Evolutionary conservation across 2,888 invertebrate genomes (phyloP), one percentile per base, ranked within the genome.

Genomic region (Sericinus montela): DNA sequence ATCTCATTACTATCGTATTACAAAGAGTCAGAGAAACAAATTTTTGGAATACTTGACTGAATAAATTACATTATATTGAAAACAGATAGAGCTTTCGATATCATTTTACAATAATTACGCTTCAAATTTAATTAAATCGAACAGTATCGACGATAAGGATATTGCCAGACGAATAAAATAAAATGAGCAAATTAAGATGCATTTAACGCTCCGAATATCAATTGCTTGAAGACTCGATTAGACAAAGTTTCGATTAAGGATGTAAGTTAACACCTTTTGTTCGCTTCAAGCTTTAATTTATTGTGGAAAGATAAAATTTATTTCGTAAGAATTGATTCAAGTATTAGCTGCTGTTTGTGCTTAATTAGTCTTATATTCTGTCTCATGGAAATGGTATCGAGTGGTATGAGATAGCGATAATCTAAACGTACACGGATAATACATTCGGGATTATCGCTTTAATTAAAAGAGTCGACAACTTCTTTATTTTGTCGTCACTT

Each of bases 191-290:
- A 44, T 49, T 44, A 45, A 19, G 38, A 44, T 40, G 30, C 49
- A 36, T 50, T 49, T 40, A 37, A 39, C 44, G 28, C 39, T n/a
- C 25, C 32, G 16, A 35, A 35, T 29, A 30, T 8, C 37, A 29
- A 45, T 39, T 30, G 36, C n/a, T 10, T 45, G 30, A 23, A 19
- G 19, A 42, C 13, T 39, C 44, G 45, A 45, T 50, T 45, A 50
- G 49, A 50, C 44, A 36, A 50, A 35, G 19, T 29, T 34, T 48
- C 32, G 38, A 45, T 50, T 40, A 40, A 34, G 49, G 45, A 50
- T 50, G 49, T 50, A 45, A 45, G 45, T 30, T 11, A 41, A 45
- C 45, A 41, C 45, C 45, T 50, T 50, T 45, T 50, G 45, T 50
- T 45, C 28, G 29, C 34, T 48, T 48, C 38, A 44, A 38, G n/a